These are phyloP conservation scores for Nerophis ophidion DNA, from an alignment of 2,113 vertebrate genomes.

Conservation along the genomic window DNA sequence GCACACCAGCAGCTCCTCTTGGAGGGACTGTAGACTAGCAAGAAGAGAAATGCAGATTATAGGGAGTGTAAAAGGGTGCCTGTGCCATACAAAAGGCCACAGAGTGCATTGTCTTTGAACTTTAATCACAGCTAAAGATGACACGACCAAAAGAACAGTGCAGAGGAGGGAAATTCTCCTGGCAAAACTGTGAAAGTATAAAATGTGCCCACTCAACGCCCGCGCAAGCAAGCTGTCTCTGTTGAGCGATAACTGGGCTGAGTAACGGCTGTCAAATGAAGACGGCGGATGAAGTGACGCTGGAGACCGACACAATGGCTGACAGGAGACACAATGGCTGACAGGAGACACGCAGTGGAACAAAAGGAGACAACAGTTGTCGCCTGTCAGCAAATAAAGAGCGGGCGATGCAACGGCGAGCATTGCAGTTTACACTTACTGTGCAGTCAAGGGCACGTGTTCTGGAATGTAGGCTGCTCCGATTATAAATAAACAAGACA, in stretches of 20 bases:
- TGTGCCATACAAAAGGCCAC: conserved; percentile 13
- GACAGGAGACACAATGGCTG: conserved; percentile 2
- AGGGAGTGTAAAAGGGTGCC: no score
- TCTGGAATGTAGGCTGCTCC: no score
- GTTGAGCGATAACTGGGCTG: conserved; percentile 24
- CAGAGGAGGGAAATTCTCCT: not conserved
- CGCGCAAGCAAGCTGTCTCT: conserved; percentile 37
- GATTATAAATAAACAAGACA: not conserved
- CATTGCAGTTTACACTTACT: no score
- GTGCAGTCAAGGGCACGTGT: no score
- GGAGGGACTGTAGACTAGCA: conserved; percentile 85
- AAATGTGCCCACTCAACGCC: conserved; percentile 45
- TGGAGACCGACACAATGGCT: conserved; percentile 11
- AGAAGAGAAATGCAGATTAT: not conserved
- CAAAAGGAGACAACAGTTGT: conserved; percentile 9
- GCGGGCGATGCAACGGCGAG: not conserved
- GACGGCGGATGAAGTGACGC: conserved; percentile 20
- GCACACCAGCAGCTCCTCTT: conserved; percentile 88
- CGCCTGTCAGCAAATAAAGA: conserved; percentile 24
- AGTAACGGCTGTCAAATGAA: conserved; percentile 31
- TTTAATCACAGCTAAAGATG: not conserved
- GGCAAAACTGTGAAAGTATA: not conserved
- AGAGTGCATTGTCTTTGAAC: conserved; percentile 29
- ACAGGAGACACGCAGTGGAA: conserved; percentile 3
- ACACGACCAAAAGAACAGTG: conserved; percentile 4